phyloP scores from a whole-genome alignment of 2,113 vertebrate species.

The Dinomys branickii region DNA sequence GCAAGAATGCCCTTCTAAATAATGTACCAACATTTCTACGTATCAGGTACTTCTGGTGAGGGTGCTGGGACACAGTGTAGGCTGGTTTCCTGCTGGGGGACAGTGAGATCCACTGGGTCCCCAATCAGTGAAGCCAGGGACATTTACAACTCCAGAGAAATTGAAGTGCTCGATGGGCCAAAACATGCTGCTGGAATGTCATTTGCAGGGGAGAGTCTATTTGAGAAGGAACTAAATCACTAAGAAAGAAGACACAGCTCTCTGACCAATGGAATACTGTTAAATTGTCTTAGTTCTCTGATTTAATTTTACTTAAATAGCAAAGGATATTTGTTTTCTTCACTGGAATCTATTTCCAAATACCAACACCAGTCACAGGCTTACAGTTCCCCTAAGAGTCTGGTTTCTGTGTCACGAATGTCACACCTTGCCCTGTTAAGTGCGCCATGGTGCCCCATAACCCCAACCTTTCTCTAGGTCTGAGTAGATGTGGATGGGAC shows the following conservation, averaged over 20 bases:
- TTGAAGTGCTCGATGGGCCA: slow-evolving; percentile 71
- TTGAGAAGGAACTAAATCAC: slow-evolving; percentile 69
- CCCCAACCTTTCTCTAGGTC: neutral
- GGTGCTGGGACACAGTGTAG: slow-evolving; percentile 75
- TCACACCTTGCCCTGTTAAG: neutral
- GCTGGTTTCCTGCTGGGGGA: slow-evolving; percentile 62
- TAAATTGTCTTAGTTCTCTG: slow-evolving; percentile 37
- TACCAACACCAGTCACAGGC: neutral
- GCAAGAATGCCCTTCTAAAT: slow-evolving; percentile 81
- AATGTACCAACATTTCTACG: slow-evolving; percentile 80
- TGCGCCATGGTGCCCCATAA: accelerated
- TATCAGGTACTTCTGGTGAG: slow-evolving; percentile 80
- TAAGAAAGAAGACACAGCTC: slow-evolving; percentile 57
- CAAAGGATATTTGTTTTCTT: slow-evolving; percentile 1
- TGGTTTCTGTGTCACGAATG: no score
- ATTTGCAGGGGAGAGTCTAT: slow-evolving; percentile 49
- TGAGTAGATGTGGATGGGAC: accelerated
- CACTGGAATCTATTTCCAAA: neutral
- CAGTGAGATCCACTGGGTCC: slow-evolving; percentile 74
- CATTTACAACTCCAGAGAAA: slow-evolving; percentile 59
- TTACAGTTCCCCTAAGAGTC: neutral
- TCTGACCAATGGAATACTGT: slow-evolving; percentile 62
- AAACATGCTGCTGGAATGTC: slow-evolving; percentile 60
- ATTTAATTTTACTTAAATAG: slow-evolving; percentile 42
- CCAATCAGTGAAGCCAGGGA: slow-evolving; percentile 63